Conservation (phyloP, 2,113 vertebrate species). For the Phyllostomus hastatus region DNA sequence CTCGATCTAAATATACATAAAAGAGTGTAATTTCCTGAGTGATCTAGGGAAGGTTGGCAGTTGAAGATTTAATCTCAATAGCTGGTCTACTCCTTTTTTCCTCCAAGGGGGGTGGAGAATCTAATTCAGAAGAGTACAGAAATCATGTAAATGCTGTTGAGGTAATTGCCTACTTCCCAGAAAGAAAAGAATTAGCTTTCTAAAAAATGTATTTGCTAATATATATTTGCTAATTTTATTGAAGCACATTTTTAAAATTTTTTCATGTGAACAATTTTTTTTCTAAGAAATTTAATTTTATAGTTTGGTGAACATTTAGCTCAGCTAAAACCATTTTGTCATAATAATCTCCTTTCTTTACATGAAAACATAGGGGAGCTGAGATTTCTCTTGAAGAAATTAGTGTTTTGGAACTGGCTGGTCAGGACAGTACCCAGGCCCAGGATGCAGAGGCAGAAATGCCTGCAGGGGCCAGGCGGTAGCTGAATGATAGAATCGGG, state of each 20-base stretch:
- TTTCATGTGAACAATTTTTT: conserved; percentile 15
- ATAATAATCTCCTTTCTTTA: conserved; percentile 10
- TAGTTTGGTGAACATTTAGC: conserved; percentile 8
- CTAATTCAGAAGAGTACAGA: neutral
- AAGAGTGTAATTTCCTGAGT: neutral
- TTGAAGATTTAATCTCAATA: neutral
- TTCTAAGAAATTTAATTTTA: conserved; percentile 15
- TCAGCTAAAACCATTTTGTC: neutral
- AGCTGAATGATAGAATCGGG: neutral
- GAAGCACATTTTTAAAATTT: conserved; percentile 20
- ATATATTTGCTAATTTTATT: neutral
- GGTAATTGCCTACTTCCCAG: neutral
- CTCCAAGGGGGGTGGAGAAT: neutral
- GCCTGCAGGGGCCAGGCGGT: neutral
- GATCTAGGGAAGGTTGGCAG: neutral
- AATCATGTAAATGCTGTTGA: neutral
- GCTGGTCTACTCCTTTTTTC: neutral
- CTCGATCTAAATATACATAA: neutral
- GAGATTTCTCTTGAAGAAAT: neutral
- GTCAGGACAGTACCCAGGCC: neutral
- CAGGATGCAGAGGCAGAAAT: neutral
- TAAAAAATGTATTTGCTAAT: neutral
- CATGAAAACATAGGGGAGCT: neutral
- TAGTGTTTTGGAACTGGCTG: neutral
- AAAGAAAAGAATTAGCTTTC: neutral